phyloP scores from a whole-genome alignment of 2,113 vertebrate species.

The Catharus minimus region DNA sequence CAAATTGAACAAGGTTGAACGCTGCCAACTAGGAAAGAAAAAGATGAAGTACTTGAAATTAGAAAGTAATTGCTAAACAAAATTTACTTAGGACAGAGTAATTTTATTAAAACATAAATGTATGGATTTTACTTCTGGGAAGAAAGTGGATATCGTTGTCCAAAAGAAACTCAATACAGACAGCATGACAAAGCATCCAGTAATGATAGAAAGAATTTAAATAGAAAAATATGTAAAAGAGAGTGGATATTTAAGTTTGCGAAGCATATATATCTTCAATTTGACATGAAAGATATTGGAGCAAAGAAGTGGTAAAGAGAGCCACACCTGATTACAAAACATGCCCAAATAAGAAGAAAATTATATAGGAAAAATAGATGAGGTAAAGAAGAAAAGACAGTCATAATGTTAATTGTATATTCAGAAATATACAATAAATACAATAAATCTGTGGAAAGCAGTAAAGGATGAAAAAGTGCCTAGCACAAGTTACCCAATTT shows the following conservation, averaged over 20 bases:
- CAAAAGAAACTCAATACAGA: not conserved
- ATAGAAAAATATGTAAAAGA: not conserved
- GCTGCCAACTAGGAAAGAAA: not conserved
- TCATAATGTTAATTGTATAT: not conserved
- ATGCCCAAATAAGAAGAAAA: not conserved
- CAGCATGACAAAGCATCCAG: not conserved
- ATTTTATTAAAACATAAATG: not conserved
- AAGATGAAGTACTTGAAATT: not conserved
- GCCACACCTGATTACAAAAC: not conserved
- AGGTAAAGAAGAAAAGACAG: not conserved
- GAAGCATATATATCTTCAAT: not conserved
- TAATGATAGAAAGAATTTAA: not conserved
- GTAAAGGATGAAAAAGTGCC: not conserved
- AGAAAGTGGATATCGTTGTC: not conserved
- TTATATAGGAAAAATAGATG: not conserved
- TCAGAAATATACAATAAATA: not conserved
- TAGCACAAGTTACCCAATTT: not conserved
- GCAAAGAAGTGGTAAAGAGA: not conserved
- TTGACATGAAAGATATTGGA: not conserved
- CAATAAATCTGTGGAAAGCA: not conserved
- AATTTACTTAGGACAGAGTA: not conserved
- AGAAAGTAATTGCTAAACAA: not conserved
- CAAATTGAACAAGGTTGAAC: not conserved
- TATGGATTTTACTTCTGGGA: not conserved
- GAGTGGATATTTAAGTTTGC: not conserved